A percentile compares a stretch with the other conserved stretches of the same genome.
phyloP scores from a whole-genome alignment of 2,888 invertebrate genomes.

The Arenicola marina region DNA sequence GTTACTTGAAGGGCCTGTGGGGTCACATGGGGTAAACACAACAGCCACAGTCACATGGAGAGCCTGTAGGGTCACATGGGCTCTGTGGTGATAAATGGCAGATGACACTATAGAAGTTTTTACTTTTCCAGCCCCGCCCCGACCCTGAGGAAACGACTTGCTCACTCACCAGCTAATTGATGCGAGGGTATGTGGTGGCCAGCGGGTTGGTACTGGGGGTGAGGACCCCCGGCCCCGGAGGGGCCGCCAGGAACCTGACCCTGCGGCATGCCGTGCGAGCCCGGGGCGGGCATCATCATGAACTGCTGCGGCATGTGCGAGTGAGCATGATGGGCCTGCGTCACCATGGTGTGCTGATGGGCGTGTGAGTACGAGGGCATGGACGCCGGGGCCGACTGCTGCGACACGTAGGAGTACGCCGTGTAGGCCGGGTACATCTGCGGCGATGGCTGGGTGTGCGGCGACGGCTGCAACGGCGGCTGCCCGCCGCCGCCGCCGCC shows the following conservation, averaged over 20 bases:
- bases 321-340: background rate
- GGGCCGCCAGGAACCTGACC: background rate
- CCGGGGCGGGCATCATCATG: background rate
- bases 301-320: background rate
- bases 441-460: background rate
- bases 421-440: background rate
- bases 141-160: too few species aligned
- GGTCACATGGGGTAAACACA: too few species aligned
- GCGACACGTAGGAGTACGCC: background rate
- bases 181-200: too few species aligned
- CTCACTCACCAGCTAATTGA: too few species aligned
- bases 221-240: background rate
- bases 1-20: too few species aligned
- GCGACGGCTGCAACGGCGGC: constrained; percentile 2
- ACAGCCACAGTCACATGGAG: too few species aligned
- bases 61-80: too few species aligned
- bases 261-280: background rate
- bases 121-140: too few species aligned
- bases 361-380: background rate
- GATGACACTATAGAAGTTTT: too few species aligned
- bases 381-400: background rate
- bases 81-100: too few species aligned
- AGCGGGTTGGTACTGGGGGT: background rate
- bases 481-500: background rate
- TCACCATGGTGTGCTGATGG: background rate